Evolutionary conservation across 1,140 invertebrate species (phyloP).

Genomic region (Zaprionus ornatus): DNA sequence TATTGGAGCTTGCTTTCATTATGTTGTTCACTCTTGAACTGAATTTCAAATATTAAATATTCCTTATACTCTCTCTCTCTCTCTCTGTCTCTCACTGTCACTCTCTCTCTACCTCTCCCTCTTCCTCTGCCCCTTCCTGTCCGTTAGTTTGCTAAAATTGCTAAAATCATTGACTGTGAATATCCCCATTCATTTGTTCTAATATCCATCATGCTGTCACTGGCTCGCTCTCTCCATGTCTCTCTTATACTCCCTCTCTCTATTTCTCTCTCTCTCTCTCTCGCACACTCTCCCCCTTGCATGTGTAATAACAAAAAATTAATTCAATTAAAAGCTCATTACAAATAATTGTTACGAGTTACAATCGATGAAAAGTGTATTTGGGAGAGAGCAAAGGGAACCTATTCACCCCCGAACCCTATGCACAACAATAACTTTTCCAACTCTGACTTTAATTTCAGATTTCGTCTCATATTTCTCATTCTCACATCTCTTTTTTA

Average conservation of each 20-base stretch:
- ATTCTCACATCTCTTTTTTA: conserved; percentile 48
- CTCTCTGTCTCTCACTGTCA: background rate
- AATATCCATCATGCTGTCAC: conserved; percentile 48
- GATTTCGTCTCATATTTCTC: background rate
- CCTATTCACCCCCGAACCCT: background rate
- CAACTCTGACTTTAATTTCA: background rate
- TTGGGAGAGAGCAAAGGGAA: conserved; percentile 16
- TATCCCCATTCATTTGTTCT: conserved; percentile 25
- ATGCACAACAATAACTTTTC: background rate
- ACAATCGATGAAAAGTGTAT: conserved; percentile 72
- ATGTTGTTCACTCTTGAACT: background rate
- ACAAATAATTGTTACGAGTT: conserved; percentile 61
- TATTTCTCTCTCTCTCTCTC: background rate
- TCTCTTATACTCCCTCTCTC: conserved; percentile 2
- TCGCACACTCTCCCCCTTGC: background rate
- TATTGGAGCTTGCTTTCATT: background rate
- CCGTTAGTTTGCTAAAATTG: too few species aligned
- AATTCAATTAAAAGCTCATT: conserved; percentile 79
- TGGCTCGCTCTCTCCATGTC: background rate
- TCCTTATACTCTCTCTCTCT: background rate
- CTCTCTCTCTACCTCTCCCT: background rate
- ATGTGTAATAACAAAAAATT: conserved; percentile 60
- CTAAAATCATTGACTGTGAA: conserved; percentile 34
- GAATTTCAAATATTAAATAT: background rate
- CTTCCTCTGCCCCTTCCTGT: too few species aligned